Percentiles rank a stretch among this genome's conserved stretches.
Conservation (phyloP, 2,113 vertebrate genomes). For the Mus pahari region DNA sequence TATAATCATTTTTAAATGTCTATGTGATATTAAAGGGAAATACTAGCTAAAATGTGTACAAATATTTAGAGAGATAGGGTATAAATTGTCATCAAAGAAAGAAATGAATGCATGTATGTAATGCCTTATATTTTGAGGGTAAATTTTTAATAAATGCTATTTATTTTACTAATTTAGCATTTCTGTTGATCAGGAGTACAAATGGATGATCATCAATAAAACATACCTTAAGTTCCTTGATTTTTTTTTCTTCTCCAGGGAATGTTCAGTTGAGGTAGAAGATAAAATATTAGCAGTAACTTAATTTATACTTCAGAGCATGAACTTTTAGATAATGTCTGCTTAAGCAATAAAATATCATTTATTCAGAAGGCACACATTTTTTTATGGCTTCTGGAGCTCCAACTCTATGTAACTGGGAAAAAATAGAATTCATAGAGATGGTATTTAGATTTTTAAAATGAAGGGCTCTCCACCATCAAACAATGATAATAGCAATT, state of each 20-base stretch:
- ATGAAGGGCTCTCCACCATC: not conserved
- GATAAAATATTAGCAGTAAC: constrained; percentile 58
- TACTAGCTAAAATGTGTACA: no score
- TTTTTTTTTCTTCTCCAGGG: not conserved
- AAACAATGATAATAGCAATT: not conserved
- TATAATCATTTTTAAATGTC: no score
- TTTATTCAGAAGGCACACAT: constrained; percentile 53
- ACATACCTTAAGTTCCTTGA: not conserved
- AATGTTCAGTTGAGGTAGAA: constrained; percentile 58
- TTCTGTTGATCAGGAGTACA: not conserved
- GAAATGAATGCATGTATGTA: no score
- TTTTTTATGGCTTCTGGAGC: constrained; percentile 1
- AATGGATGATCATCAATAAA: not conserved
- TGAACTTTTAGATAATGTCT: constrained; percentile 70
- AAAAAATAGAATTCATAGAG: not conserved
- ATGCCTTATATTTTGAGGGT: not conserved
- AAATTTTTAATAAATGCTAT: not conserved
- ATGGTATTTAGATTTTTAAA: not conserved
- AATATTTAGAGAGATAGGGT: no score
- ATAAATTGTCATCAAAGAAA: no score
- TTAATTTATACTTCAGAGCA: constrained; percentile 61
- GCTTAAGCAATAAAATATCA: constrained; percentile 48
- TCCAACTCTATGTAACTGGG: not conserved
- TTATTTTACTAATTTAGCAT: not conserved
- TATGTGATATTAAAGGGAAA: no score